Evolutionary conservation across 2,888 invertebrate species (phyloP).

Genomic region (Hymenopus coronatus): DNA sequence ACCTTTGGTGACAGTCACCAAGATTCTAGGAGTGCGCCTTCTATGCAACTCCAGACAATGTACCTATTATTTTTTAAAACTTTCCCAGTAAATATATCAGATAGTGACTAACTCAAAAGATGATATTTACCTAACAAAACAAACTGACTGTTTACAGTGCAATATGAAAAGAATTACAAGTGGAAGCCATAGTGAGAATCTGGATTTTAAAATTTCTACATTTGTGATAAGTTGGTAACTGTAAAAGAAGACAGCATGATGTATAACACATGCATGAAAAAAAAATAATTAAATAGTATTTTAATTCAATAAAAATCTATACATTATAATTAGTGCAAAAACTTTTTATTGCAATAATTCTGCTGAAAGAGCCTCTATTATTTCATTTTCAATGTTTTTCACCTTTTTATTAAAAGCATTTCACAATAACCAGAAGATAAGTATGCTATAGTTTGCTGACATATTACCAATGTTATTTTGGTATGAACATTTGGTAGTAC

Average conservation of each 20-base stretch:
- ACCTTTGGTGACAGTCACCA: constrained; percentile 62
- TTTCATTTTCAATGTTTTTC: neutral
- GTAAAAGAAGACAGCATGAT: neutral
- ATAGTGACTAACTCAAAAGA: neutral
- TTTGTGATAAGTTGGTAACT: neutral
- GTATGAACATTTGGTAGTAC: neutral
- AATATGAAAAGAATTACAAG: neutral
- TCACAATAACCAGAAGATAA: neutral
- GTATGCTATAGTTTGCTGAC: neutral
- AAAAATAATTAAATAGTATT: neutral
- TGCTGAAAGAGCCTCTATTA: neutral
- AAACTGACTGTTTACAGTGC: neutral
- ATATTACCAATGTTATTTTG: neutral
- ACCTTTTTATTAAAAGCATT: neutral
- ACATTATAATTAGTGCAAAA: too few relatives aligned
- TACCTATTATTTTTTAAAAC: neutral
- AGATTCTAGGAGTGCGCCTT: neutral
- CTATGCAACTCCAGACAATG: neutral
- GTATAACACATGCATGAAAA: neutral
- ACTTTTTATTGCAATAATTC: neutral
- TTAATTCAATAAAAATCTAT: too few relatives aligned
- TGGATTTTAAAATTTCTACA: neutral
- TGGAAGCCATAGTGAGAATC: neutral
- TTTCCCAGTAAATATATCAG: neutral
- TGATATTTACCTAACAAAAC: neutral